These are phyloP conservation scores for Colletes latitarsis DNA, from an alignment of 1,140 invertebrate genomes.

Conservation along the genomic window DNA sequence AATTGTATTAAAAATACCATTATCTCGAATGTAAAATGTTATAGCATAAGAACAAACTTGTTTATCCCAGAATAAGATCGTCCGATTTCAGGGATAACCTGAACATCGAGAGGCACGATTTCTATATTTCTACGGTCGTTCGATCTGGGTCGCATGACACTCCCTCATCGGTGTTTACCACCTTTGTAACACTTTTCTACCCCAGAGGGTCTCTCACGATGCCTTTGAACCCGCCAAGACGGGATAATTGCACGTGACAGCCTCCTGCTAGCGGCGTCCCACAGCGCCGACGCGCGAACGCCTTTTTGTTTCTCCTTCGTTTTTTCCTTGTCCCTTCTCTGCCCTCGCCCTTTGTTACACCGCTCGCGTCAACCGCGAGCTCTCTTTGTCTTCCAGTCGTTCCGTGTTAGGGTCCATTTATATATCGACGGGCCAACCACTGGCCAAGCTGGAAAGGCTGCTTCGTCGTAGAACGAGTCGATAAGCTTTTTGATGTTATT, in stretches of 20 bases:
- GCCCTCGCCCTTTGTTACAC: conserved; percentile 2
- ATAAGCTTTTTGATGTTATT: too few species aligned
- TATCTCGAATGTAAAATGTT: too few species aligned
- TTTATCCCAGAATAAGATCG: too few species aligned
- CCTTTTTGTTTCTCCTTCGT: conserved; percentile 15
- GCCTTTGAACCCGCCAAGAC: conserved; percentile 62
- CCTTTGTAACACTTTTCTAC: conserved; percentile 58
- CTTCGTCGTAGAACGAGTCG: too few species aligned
- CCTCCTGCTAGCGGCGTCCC: conserved; percentile 7
- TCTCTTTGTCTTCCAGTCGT: conserved; percentile 25
- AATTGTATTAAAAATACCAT: too few species aligned
- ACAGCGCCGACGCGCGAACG: conserved; percentile 29
- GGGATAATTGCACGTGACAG: conserved; percentile 58
- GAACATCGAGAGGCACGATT: background rate
- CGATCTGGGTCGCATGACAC: conserved; percentile 58
- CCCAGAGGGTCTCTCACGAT: conserved; percentile 52
- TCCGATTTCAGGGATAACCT: background rate
- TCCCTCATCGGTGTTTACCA: conserved; percentile 52
- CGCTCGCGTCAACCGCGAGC: background rate
- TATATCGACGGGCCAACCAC: background rate
- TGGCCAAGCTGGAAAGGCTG: too few species aligned
- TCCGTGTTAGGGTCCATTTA: background rate
- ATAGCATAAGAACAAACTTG: too few species aligned
- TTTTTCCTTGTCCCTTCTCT: background rate
- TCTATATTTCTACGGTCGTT: background rate